Evolutionary conservation across 2,888 invertebrate genomes (phyloP), one percentile per base, ranked within the genome.

Genomic region (Orchestes rusci): DNA sequence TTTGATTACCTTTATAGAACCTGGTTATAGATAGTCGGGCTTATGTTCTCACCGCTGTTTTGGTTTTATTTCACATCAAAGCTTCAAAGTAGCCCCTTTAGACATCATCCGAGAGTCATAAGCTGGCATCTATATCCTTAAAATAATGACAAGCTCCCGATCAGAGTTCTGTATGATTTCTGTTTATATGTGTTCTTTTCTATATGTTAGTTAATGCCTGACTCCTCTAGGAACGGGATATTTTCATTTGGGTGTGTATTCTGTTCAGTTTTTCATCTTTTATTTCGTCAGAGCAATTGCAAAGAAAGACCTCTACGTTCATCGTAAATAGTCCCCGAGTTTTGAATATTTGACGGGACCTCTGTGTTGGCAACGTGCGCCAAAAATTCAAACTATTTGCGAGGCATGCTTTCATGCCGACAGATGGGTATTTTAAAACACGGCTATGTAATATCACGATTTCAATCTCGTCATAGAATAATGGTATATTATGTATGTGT

Each of bases 251-350:
- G 42, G 38, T 46, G 45, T 48, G 42, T 45, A 39, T 45, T 49
- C 36, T 36, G 34, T 47, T 47, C n/a, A 42, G 41, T 43, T 49
- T 40, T 41, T 49, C 45, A 37, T 38, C 23, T 49, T 49, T 49
- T 45, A 35, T 49, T 49, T 45, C 27, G 49, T 45, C 45, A 49
- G 46, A 48, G 28, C 37, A 39, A 37, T 48, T 49, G 49, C 49
- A 49, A 49, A 49, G 49, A 49, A 49, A 49, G 37, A 37, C 37
- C 34, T 29, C 45, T 27, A 27, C 32, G 16, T 27, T 2, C 20
- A n/a, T 16, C 5, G 12, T 16, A 40, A 17, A 15, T 16, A 13
- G 32, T 15, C 16, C 32, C 4, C 12, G 13, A 16, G 16, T 32
- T 3, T 32, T 31, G 13, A 13, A 31, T 12, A 12, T 31, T 31